Base-by-base conservation (phyloP, 1,140 invertebrate species). In the Drosophila bocki region DNA sequence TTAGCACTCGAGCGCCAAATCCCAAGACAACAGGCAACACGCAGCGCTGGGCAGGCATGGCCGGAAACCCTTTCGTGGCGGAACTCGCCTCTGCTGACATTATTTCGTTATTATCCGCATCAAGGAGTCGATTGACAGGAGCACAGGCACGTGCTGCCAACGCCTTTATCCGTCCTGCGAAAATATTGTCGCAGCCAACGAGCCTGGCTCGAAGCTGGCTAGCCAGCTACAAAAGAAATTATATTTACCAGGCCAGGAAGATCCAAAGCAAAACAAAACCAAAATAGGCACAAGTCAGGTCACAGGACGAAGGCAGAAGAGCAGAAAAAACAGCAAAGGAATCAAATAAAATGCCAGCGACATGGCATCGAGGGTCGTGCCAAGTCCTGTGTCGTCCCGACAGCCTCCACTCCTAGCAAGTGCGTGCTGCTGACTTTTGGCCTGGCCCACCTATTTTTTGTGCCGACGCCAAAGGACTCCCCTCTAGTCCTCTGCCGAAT, bases 41-140 rank as follows among this genome's bases (percentile, higher is more conserved):
- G 26, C 22, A 17, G 19, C 11, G 19, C 60, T 37, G 13, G 45
- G 19, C 60, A 33, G 13, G 45, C 26, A 26, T 32, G 29, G 35
- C 56, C 70, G 77, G 81, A 85, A 85, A 86, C 82, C 82, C 82
- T 85, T 85, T 68, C 77, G 47, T 64, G 64, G 29, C 35, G 78
- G 65, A 85, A 78, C 62, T 85, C 60, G 69, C 58, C 65, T 42
- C 69, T 58, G 62, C 68, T 80, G 82, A 85, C 85, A 91, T 90
- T 90, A 90, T 90, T 90, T 85, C 85, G 86, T 90, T 91, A 90
- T 90, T 90, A 90, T 90, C 82, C 85, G 81, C 86, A 90, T 91
- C 86, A 90, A 90, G 86, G 75, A 85, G 60, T 85, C 85, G 85
- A 90, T 90, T 90, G 85, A 90, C 85, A 90, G 86, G 54, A 86